These are phyloP conservation scores for Nothocercus nigrocapillus DNA, from an alignment of 2,113 vertebrate species.

Conservation along the genomic window DNA sequence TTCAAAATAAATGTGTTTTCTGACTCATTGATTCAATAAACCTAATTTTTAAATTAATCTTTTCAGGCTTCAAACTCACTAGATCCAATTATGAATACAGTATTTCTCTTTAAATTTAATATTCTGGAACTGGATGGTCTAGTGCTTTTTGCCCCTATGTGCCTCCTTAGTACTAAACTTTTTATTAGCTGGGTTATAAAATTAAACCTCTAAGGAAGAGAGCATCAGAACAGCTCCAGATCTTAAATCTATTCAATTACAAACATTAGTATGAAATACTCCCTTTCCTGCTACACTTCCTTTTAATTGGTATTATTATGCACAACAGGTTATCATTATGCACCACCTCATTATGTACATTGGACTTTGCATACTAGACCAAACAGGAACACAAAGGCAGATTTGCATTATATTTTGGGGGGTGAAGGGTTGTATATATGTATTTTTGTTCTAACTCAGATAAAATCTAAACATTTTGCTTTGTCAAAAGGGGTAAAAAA, in stretches of 20 bases:
- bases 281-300: not conserved
- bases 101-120: slow-evolving; percentile 32
- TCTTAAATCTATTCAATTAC: not conserved
- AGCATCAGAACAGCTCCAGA: slow-evolving; percentile 23
- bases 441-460: not conserved
- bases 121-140: slow-evolving; percentile 53
- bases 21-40: slow-evolving; percentile 62
- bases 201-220: slow-evolving; percentile 6
- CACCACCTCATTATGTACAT: not conserved
- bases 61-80: slow-evolving; percentile 50
- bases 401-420: not conserved
- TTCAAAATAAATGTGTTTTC: slow-evolving; percentile 58
- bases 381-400: not conserved
- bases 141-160: slow-evolving; percentile 12
- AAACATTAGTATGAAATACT: not conserved
- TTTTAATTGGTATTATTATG: not conserved
- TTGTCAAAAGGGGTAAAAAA: not conserved
- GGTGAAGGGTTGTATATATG: not conserved
- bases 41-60: slow-evolving; percentile 59
- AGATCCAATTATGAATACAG: slow-evolving; percentile 54
- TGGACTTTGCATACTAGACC: not conserved
- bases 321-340: not conserved
- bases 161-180: slow-evolving; percentile 13
- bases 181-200: not conserved
- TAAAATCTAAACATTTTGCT: not conserved